Evolutionary conservation across 2,888 invertebrate genomes (phyloP), one percentile per base, ranked within the genome.

Genomic region (Caradrina kadenii): DNA sequence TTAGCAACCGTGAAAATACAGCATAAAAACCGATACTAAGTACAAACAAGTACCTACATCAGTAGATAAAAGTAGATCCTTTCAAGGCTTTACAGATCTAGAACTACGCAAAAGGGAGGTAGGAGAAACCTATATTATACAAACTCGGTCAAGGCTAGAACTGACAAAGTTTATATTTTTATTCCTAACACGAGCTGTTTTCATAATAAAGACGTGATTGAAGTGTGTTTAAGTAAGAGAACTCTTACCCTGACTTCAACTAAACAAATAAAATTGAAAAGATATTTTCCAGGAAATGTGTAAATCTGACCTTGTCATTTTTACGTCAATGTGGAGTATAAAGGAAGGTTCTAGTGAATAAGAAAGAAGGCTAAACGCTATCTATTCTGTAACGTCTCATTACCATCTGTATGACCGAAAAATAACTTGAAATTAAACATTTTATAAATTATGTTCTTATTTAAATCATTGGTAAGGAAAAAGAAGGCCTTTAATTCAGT

Each of bases 211-310:
- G 22, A 71, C 22, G 22, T 42, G 73, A 49, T 31, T 73, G 22
- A 63, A 53, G 48, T 54, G n/a, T 69, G 64, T 73, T 73, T 70
- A 73, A 5, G 11, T 48, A 42, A 54, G 39, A 19, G 15, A 19
- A 0, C 21, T 2, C 10, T 3, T 17, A 54, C 13, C n/a, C 42
- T 42, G 17, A 73, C 54, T 17, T 31, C 54, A 49, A 49, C 55
- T 73, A 70, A 65, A 65, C 70, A 73, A 54, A 64, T 64, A 64
- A 19, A 19, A 54, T 31, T 42, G n/a, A 31, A 73, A 31, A 49
- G 64, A 11, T 13, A 22, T 31, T 64, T 54, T 26, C 73, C 13
- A 7, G 2, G 21, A 31, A 48, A 39, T 8, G 53, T 15, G 3
- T n/a, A 21, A 26, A n/a, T 39, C 21, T 53, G 19, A 17, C 22